phyloP scores from a whole-genome alignment of 2,113 vertebrate species.

The Penelope pileata region DNA sequence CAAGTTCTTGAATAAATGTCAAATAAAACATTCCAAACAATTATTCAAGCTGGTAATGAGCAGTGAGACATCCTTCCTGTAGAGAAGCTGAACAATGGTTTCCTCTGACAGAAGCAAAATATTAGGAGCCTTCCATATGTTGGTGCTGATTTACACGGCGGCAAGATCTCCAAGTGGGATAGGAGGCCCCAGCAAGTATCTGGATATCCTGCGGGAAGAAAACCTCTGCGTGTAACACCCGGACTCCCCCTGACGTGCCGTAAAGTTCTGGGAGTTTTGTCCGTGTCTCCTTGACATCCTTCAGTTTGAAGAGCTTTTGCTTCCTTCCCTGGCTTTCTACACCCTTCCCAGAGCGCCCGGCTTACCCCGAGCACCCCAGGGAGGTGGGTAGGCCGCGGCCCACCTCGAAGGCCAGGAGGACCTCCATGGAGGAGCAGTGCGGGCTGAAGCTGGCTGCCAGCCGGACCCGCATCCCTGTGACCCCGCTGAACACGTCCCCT shows the following conservation, averaged over 20 bases:
- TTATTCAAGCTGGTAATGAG: slow-evolving; percentile 55
- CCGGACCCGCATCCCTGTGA: slow-evolving; percentile 55
- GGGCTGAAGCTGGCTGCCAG: slow-evolving; percentile 67
- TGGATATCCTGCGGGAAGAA: slow-evolving; percentile 24
- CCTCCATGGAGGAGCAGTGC: slow-evolving; percentile 70
- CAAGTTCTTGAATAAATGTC: slow-evolving; percentile 44
- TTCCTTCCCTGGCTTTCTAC: not conserved
- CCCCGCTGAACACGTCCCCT: slow-evolving; percentile 70
- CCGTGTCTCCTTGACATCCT: not conserved
- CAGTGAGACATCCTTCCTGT: slow-evolving; percentile 63
- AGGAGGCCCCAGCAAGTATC: slow-evolving; percentile 30
- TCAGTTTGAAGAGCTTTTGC: not conserved
- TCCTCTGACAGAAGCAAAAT: slow-evolving; percentile 51
- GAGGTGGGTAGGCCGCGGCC: not conserved
- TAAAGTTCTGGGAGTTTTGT: not conserved
- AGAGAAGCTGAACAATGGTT: slow-evolving; percentile 59
- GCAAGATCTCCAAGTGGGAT: not conserved
- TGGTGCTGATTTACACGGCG: not conserved
- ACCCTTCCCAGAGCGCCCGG: not conserved
- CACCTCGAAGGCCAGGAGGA: slow-evolving; percentile 80
- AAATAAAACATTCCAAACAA: slow-evolving; percentile 46
- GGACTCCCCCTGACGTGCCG: fast-evolving
- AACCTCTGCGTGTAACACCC: not conserved
- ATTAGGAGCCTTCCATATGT: slow-evolving; percentile 45
- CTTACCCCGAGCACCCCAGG: not conserved